Base-by-base conservation (phyloP, 2,113 vertebrate species). In the Oreochromis tanganicae region DNA sequence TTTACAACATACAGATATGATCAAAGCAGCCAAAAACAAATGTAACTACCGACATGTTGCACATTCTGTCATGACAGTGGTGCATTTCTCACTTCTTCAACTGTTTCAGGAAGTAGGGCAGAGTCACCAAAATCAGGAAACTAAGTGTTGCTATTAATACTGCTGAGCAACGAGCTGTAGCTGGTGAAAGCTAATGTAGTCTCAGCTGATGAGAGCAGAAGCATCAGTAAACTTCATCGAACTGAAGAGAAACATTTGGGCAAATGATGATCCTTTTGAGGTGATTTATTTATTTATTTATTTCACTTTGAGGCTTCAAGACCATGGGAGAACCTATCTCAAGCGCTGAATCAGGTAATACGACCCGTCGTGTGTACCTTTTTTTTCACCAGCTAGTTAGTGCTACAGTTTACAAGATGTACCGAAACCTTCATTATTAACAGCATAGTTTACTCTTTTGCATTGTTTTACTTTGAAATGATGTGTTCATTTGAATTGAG, bases 21-120 rank as follows among this genome's bases (percentile, higher is more conserved):
- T 13, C 14, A 73, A 73, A 87, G 19, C 5, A 43, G 13, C 5
- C 12, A 10, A 16, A 10, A 16, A 12, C 1, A 13, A 19, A 71
- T 36, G 56, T 5, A 21, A 10, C 29, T 4, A 43, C 19, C 32
- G 54, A 84, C 46, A 6, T 82, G 81, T 81, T 88, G 48, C 83
- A 84, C 52, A 73, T 80, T 86, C 24, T 87, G 75, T 84, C 81
- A 71, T 41, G 79, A 34, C 75, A 68, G 29, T 27, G 78, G 41
- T 89, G 80, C 66, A 4, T 79, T 92, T 95, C 85, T 88, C 93
- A 93, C 93, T 94, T 93, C 93, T 96, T 94, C 89, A 94, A 88
- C 90, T 80, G 89, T 96, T 97, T 95, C 94, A 97, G 96, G 96
- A 97, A 97, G 96, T 97, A 91, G 91, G 94, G 89, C 87, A 83